Evolutionary conservation across 2,888 invertebrate genomes (phyloP).

Genomic region (Electrophaes corylata): DNA sequence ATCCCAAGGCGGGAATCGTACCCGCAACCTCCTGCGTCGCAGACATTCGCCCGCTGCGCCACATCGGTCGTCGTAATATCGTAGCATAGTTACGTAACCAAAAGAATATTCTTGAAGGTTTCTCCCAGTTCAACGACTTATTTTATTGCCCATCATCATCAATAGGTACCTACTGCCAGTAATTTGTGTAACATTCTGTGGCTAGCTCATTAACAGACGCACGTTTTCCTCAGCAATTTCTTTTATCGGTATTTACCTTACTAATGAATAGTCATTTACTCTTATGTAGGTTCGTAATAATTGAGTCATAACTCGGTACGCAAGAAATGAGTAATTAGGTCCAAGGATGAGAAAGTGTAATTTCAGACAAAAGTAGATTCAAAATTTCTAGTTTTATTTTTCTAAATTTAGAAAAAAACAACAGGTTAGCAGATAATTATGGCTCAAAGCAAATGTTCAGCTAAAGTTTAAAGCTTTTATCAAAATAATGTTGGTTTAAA

Average conservation of each 20-base stretch:
- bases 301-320: background rate
- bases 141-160: conserved; percentile 11
- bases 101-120: background rate
- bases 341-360: background rate
- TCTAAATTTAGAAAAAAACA: no score
- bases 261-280: background rate
- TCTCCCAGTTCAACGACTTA: conserved; percentile 5
- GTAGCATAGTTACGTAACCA: background rate
- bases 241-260: conserved; percentile 15
- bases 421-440: no score
- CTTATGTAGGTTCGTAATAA: background rate
- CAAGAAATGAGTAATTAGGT: no score
- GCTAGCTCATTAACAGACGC: conserved; percentile 7
- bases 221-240: conserved; percentile 6
- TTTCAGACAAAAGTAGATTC: background rate
- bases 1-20: no score
- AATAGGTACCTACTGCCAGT: background rate
- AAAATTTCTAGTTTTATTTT: no score
- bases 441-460: no score
- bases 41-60: no score
- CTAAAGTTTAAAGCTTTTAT: no score
- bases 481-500: no score
- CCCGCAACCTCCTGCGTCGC: no score
- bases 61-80: no score
- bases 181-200: conserved; percentile 13